Conservation (phyloP, 2,888 invertebrate genomes). For the Parnassius orleans region DNA sequence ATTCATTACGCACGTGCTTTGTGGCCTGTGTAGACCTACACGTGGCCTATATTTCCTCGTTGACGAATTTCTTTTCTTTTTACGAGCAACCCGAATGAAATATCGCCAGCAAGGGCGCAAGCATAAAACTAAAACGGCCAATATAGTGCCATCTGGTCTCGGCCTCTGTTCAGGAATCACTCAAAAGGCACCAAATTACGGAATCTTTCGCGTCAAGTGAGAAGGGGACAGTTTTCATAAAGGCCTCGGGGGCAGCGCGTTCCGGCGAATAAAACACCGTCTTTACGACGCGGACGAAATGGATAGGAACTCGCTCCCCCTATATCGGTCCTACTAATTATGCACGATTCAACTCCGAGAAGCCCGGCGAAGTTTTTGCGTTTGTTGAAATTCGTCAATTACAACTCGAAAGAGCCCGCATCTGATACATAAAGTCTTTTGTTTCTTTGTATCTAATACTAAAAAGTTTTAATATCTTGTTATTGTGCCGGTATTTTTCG, state of each 20-base stretch:
- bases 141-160: slow-evolving; percentile 72
- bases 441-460: slow-evolving; percentile 49
- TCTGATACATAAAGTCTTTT: slow-evolving; percentile 59
- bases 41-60: slow-evolving; percentile 43
- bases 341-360: slow-evolving; percentile 43
- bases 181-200: slow-evolving; percentile 67
- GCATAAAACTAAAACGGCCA: slow-evolving; percentile 69
- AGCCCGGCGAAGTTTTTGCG: slow-evolving; percentile 49
- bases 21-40: slow-evolving; percentile 26
- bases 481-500: slow-evolving; percentile 46
- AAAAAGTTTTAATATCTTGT: slow-evolving; percentile 57
- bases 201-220: slow-evolving; percentile 48
- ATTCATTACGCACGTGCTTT: slow-evolving; percentile 21
- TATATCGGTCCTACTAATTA: slow-evolving; percentile 59
- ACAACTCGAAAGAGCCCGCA: slow-evolving; percentile 41
- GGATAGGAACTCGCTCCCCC: slow-evolving; percentile 42
- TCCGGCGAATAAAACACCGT: slow-evolving; percentile 52
- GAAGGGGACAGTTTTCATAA: slow-evolving; percentile 62
- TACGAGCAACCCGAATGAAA: slow-evolving; percentile 55
- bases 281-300: slow-evolving; percentile 52
- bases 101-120: slow-evolving; percentile 52
- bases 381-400: slow-evolving; percentile 68
- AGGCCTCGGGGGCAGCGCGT: slow-evolving; percentile 42
- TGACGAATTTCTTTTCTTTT: slow-evolving; percentile 61
- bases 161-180: slow-evolving; percentile 65